Conservation (phyloP, 2,113 vertebrate genomes). For the Pitta sordida region DNA sequence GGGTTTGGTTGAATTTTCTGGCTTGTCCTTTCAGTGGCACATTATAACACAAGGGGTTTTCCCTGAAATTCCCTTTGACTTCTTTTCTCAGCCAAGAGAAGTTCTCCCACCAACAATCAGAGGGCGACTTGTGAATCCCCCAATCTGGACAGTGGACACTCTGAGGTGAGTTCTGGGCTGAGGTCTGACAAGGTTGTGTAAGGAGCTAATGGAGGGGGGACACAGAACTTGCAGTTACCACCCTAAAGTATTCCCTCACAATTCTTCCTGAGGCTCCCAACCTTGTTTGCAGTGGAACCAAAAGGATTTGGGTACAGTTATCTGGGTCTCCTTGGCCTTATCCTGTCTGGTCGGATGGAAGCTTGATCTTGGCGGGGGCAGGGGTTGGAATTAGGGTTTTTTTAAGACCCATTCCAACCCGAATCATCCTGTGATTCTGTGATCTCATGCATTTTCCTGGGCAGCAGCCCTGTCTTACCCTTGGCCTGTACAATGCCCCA, state of each 20-base stretch:
- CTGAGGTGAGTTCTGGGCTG: slow-evolving; percentile 53
- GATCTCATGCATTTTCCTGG: not conserved
- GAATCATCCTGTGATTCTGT: not conserved
- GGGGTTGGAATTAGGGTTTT: not conserved
- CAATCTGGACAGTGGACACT: slow-evolving; percentile 71
- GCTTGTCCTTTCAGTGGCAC: not conserved
- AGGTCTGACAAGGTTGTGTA: not conserved
- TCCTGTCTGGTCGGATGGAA: not conserved
- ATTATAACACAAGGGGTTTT: not conserved
- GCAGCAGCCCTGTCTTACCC: not conserved
- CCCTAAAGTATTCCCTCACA: not conserved
- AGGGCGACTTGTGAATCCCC: slow-evolving; percentile 82
- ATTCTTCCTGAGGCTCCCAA: not conserved
- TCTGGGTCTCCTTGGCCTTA: not conserved
- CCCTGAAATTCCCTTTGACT: not conserved
- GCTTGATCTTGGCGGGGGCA: not conserved
- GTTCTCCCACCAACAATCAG: slow-evolving; percentile 88
- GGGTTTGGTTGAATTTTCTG: not conserved
- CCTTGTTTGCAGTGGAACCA: not conserved
- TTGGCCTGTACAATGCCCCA: not conserved
- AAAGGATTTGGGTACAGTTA: not conserved
- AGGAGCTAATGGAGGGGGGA: not conserved
- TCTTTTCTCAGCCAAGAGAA: slow-evolving; percentile 87
- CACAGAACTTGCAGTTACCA: not conserved
- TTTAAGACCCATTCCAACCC: not conserved